A percentile compares a stretch with the other conserved stretches of the same genome.
These are phyloP conservation scores for Megastigmus dorsalis DNA, from an alignment of 2,888 invertebrate species.

Conservation along the genomic window DNA sequence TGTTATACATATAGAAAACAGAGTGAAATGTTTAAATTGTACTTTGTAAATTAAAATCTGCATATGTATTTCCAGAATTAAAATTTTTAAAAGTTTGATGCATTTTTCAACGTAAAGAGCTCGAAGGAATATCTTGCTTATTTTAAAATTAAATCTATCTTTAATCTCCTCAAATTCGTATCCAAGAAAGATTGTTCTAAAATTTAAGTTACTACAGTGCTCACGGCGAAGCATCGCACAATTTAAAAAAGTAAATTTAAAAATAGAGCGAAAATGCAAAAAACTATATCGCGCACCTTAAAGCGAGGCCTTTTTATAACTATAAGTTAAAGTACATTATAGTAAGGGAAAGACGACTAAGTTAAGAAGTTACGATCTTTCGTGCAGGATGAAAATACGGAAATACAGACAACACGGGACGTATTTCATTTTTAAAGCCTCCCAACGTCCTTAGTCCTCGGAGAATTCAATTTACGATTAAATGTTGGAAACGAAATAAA, in stretches of 20 bases:
- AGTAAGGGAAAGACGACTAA: conserved; percentile 9
- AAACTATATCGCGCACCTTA: background rate
- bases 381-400: conserved; percentile 2
- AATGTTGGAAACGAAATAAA: conserved; percentile 35
- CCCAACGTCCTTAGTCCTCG: background rate
- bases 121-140: background rate
- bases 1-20: too few species aligned
- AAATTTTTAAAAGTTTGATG: too few species aligned
- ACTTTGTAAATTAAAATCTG: too few species aligned
- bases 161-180: background rate
- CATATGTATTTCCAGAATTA: too few species aligned
- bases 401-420: background rate
- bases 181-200: too few species aligned
- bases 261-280: background rate
- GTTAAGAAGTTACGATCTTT: conserved; percentile 30
- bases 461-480: conserved; percentile 23
- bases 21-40: too few species aligned
- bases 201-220: too few species aligned
- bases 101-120: too few species aligned
- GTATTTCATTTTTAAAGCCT: conserved; percentile 32
- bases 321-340: conserved; percentile 6
- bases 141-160: background rate
- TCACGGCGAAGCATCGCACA: too few species aligned
- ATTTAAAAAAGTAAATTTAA: background rate
- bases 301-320: background rate